A percentile compares a stretch with the other conserved stretches of the same genome.
Conservation (phyloP, 2,113 vertebrate genomes). For the Terrapene triunguis region DNA sequence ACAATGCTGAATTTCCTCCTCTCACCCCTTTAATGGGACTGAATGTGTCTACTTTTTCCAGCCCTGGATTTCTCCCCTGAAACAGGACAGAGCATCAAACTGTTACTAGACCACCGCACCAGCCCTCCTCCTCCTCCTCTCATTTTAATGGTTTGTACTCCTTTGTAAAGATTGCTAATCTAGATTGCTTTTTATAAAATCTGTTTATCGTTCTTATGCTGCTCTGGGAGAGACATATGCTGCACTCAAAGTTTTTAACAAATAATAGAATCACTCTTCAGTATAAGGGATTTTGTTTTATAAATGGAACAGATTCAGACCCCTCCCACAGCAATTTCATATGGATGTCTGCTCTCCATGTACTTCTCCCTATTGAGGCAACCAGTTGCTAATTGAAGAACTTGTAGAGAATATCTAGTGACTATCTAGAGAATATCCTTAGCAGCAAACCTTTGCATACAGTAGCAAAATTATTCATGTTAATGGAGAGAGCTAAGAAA, state of each 20-base stretch:
- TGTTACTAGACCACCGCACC: background rate
- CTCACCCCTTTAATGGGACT: background rate
- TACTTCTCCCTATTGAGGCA: background rate
- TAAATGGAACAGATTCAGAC: background rate
- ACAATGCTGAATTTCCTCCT: background rate
- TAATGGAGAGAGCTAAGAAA: conserved; percentile 33
- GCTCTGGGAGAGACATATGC: background rate
- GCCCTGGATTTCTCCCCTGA: background rate
- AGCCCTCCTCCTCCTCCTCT: background rate
- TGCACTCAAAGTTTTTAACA: background rate
- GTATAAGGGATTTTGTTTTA: background rate
- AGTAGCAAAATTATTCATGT: background rate
- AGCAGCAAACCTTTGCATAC: conserved; percentile 20
- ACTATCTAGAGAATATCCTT: background rate
- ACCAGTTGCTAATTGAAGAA: background rate
- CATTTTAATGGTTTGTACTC: background rate
- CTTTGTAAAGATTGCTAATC: background rate
- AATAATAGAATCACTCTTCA: background rate
- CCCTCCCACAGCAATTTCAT: background rate
- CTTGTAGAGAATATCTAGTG: background rate
- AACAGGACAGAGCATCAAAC: background rate
- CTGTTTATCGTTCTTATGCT: background rate
- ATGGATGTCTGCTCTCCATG: background rate
- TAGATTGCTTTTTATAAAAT: background rate
- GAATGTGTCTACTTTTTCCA: background rate